Percentiles rank a stretch among this genome's conserved stretches.
phyloP scores from a whole-genome alignment of 2,113 vertebrate species.

The Alectura lathami region DNA sequence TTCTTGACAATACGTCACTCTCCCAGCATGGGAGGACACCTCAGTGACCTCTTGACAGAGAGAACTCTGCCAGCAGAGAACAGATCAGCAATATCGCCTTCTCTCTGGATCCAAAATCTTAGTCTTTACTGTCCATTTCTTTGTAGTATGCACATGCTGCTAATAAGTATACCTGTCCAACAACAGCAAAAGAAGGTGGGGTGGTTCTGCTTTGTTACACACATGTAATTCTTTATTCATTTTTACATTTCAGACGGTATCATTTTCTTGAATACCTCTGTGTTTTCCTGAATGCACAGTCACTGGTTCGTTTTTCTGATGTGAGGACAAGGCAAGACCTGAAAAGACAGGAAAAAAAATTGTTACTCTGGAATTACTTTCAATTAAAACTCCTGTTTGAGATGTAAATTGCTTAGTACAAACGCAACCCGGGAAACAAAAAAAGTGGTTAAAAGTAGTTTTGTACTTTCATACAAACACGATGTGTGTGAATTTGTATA shows the following conservation, averaged over 20 bases:
- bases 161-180: not conserved
- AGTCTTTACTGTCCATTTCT: not conserved
- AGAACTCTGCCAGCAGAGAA: not conserved
- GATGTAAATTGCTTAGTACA: not conserved
- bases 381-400: not conserved
- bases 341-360: not conserved
- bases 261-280: conserved; percentile 10
- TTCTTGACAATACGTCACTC: not conserved
- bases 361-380: not conserved
- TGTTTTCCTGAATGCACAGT: not conserved
- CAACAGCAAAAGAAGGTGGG: not conserved
- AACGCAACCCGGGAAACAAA: not conserved
- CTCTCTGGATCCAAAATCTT: not conserved
- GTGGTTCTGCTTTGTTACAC: not conserved
- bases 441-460: not conserved
- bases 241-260: not conserved
- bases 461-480: not conserved
- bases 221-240: not conserved
- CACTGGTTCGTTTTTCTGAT: not conserved
- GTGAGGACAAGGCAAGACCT: not conserved
- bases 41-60: not conserved
- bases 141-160: not conserved
- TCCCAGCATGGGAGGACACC: not conserved
- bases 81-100: not conserved
- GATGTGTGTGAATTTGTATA: not conserved